A percentile compares a stretch with the other conserved stretches of the same genome.
phyloP scores from a whole-genome alignment of 1,140 invertebrate genomes.

The Galleria mellonella region DNA sequence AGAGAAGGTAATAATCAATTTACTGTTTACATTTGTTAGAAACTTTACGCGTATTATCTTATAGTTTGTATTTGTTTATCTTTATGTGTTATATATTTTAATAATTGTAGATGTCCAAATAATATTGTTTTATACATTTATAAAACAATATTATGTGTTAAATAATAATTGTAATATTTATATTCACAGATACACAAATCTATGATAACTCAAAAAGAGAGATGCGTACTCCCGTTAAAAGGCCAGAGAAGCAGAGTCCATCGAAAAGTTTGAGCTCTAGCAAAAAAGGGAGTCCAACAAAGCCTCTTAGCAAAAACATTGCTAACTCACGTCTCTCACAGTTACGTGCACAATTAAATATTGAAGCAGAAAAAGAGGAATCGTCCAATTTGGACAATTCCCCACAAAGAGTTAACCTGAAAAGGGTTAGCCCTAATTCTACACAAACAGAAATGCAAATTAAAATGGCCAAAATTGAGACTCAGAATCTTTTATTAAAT shows the following conservation, averaged over 20 bases:
- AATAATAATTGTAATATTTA: too few species aligned
- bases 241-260: background rate
- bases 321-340: constrained; percentile 45
- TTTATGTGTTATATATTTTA: background rate
- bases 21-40: too few species aligned
- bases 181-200: too few species aligned
- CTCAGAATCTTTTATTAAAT: constrained; percentile 36
- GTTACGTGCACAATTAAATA: constrained; percentile 25
- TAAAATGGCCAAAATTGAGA: constrained; percentile 21
- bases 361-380: constrained; percentile 30
- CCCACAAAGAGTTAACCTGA: constrained; percentile 18
- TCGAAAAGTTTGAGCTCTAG: background rate
- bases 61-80: background rate
- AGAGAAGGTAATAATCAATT: constrained; percentile 39
- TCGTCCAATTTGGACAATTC: constrained; percentile 10
- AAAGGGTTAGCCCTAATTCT: constrained; percentile 17
- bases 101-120: too few species aligned
- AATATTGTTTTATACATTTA: background rate
- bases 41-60: too few species aligned
- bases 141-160: background rate
- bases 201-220: too few species aligned
- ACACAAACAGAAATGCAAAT: constrained; percentile 20
- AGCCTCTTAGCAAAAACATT: constrained; percentile 28
- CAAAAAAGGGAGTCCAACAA: constrained; percentile 11
- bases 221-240: too few species aligned